Base-by-base conservation (phyloP, 2,888 invertebrate genomes). In the Julus scandinavius region DNA sequence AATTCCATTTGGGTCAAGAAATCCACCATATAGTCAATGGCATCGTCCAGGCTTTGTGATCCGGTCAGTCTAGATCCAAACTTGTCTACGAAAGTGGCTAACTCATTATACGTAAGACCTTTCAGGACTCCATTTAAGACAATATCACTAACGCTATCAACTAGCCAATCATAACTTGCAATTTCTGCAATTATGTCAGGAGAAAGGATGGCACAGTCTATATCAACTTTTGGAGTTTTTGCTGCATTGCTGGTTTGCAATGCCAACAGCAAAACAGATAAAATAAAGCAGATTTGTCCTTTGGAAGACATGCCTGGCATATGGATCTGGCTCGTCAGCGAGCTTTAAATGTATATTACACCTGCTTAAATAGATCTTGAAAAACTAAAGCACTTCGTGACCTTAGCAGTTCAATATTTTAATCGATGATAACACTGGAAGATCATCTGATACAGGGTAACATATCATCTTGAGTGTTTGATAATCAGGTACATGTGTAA, bases 11-110 rank as follows among this genome's bases (percentile, higher is more conserved):
- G 11, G 2, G 38, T 87, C 29, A 88, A 4, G 13, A n/a, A 45
- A 58, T 87, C 40, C 13, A 87, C 80, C 17, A 88, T 20, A 17
- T 87, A 87, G 38, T 88, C 88, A 83, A 88, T 88, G 45, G 87
- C 58, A 58, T 88, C 41, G 50, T 88, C 88, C 50, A 88, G 40
- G 40, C 45, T 88, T 80, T 88, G 49, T 7, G 87, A 80, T 20
- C 88, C 88, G 38, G 41, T 80, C 2, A 87, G 13, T n/a, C 88
- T 38, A 41, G 87, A 45, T 1, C 88, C 88, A 41, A 87, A 88
- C 29, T 41, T 88, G 83, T 88, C 88, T 6, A 87, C 87, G 29
- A 87, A 87, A 6, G 58, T 29, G 7, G 41, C 87, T 49, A 88
- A 49, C 15, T 80, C 11, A 7, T 88, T 20, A 49, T 88, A 88